phyloP scores from a whole-genome alignment of 2,888 invertebrate species.

The Eristalis tenax region DNA sequence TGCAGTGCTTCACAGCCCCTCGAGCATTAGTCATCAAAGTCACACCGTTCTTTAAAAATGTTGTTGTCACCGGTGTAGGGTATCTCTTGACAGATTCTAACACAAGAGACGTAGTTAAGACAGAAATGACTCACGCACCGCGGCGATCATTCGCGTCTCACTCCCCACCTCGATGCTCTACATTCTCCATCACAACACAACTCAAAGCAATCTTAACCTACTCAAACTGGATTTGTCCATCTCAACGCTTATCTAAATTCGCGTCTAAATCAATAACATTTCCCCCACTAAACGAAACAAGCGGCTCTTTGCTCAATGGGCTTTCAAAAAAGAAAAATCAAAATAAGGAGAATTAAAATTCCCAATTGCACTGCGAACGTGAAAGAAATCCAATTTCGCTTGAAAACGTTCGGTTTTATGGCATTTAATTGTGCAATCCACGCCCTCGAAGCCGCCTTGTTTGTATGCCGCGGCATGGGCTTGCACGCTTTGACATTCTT shows the following conservation, averaged over 20 bases:
- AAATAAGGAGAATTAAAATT: conserved; percentile 4
- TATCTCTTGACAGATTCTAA: too few relatives aligned
- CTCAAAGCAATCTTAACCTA: background rate
- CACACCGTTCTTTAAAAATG: too few relatives aligned
- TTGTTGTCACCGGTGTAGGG: too few relatives aligned
- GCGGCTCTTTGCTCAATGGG: background rate
- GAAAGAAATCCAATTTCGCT: conserved; percentile 9
- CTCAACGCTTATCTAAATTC: background rate
- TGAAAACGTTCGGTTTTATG: conserved; percentile 13
- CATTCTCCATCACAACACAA: background rate
- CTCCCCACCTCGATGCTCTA: background rate
- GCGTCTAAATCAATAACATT: background rate
- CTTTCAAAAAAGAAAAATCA: background rate
- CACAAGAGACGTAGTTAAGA: too few relatives aligned
- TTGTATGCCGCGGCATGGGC: conserved; percentile 43
- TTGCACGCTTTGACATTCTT: conserved; percentile 58
- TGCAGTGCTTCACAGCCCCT: too few relatives aligned
- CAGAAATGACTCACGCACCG: too few relatives aligned
- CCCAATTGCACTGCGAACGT: background rate
- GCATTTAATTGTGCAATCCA: conserved; percentile 59
- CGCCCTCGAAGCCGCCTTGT: conserved; percentile 63
- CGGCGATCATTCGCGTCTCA: too few relatives aligned
- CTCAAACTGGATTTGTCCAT: background rate
- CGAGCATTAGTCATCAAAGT: too few relatives aligned
- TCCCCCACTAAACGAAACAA: background rate